A percentile compares a stretch with the other conserved stretches of the same genome.
Conservation (phyloP, 2,113 vertebrate genomes). For the Corvus moneduloides region DNA sequence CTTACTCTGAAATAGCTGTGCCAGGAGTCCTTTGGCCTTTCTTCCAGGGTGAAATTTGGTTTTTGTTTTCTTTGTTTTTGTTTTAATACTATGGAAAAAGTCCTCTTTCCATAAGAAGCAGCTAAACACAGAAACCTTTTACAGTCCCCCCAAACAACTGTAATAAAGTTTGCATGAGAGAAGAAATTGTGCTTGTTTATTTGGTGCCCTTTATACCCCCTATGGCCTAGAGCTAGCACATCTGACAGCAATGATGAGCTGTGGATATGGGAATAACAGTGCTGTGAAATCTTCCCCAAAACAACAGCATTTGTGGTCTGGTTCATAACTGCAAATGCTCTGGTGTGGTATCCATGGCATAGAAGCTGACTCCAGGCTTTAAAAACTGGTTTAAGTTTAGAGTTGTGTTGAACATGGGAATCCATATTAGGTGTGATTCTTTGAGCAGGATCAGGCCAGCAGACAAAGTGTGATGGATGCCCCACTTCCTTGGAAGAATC, state of each 20-base stretch:
- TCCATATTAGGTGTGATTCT: background rate
- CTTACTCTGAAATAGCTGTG: background rate
- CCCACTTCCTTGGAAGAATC: background rate
- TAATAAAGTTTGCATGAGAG: conserved; percentile 41
- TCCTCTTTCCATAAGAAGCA: background rate
- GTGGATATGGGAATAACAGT: background rate
- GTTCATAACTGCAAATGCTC: background rate
- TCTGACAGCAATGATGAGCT: conserved; percentile 23
- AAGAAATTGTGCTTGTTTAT: conserved; percentile 30
- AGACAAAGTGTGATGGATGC: background rate
- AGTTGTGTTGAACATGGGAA: background rate
- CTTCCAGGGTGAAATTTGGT: background rate
- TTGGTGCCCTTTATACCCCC: conserved; percentile 15
- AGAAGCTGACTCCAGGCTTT: background rate
- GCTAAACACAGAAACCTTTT: conserved; percentile 7
- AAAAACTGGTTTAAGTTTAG: background rate
- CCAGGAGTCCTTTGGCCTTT: background rate
- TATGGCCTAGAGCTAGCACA: background rate
- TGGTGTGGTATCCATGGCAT: background rate
- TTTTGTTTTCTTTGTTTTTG: background rate
- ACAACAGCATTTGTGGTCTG: background rate
- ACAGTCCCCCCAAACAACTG: background rate
- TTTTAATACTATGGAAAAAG: conserved; percentile 25
- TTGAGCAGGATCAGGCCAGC: background rate
- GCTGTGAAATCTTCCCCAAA: conserved; percentile 5